Evolutionary conservation across 2,797 vertebrate species (phyloP).

Genomic region (Amphiprion clarkii): DNA sequence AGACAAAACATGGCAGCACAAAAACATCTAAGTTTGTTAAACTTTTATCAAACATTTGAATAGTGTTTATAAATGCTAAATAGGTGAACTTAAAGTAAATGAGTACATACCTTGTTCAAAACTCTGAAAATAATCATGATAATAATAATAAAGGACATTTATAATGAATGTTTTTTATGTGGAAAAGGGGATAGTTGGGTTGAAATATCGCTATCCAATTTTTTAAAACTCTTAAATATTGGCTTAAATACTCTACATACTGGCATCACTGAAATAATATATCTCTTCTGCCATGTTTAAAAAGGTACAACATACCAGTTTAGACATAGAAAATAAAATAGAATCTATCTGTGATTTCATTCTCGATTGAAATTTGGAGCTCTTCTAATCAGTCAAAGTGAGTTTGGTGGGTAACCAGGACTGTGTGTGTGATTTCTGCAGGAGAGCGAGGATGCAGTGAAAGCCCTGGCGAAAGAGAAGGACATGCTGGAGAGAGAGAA

Average conservation of each 20-base stretch:
- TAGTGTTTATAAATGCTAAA: no score
- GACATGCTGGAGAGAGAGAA: conserved; percentile 96
- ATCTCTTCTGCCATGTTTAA: neutral
- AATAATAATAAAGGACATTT: neutral
- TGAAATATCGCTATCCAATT: neutral
- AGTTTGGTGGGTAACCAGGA: neutral
- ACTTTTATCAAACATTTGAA: no score
- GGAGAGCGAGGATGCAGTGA: conserved; percentile 98
- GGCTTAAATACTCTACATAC: neutral
- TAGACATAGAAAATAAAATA: conserved; percentile 2
- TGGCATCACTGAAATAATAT: neutral
- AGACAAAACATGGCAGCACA: no score
- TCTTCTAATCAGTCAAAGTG: conserved; percentile 5
- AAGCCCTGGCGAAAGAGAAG: conserved; percentile 95
- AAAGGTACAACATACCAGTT: neutral
- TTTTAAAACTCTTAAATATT: neutral
- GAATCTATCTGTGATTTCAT: conserved; percentile 6
- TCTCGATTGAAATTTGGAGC: neutral
- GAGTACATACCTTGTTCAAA: neutral
- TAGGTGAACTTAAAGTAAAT: neutral
- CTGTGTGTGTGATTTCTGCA: conserved; percentile 61
- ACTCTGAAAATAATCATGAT: neutral
- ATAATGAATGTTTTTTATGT: no score
- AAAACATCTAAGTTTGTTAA: no score
- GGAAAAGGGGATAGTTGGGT: no score